Conservation (phyloP, 1,140 invertebrate genomes). For the Himalopsyche phryganea region DNA sequence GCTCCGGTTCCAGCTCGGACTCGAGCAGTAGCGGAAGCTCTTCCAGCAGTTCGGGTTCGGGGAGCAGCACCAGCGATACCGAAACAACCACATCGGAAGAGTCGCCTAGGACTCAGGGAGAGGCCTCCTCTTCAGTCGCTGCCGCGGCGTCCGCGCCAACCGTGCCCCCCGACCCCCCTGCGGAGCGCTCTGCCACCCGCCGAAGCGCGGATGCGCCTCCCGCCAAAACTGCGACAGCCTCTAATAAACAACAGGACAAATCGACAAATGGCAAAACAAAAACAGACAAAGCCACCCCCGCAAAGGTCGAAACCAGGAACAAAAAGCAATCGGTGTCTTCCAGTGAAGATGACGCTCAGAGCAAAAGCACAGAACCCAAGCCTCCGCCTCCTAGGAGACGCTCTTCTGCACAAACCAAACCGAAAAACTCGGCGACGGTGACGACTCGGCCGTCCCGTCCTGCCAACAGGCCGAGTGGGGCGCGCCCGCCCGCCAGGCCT, state of each 20-base stretch:
- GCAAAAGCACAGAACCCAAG: constrained; percentile 21
- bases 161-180: constrained; percentile 39
- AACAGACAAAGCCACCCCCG: constrained; percentile 9
- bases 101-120: constrained; percentile 36
- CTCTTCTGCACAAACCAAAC: constrained; percentile 41
- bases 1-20: constrained; percentile 61
- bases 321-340: constrained; percentile 40
- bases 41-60: constrained; percentile 67
- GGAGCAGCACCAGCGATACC: constrained; percentile 62
- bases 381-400: constrained; percentile 41
- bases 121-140: constrained; percentile 9
- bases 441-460: constrained; percentile 38
- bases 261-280: constrained; percentile 7
- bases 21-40: constrained; percentile 65
- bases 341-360: constrained; percentile 45
- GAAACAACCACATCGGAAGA: constrained; percentile 51
- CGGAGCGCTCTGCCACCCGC: constrained; percentile 47
- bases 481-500: constrained; percentile 43
- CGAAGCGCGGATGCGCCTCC: constrained; percentile 46
- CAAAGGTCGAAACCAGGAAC: constrained; percentile 2
- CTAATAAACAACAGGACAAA: constrained; percentile 14
- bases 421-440: constrained; percentile 41
- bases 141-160: constrained; percentile 20
- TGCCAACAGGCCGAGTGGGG: constrained; percentile 41
- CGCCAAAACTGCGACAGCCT: neutral